Conservation (phyloP, 2,113 vertebrate genomes). For the Rhinoderma darwinii region DNA sequence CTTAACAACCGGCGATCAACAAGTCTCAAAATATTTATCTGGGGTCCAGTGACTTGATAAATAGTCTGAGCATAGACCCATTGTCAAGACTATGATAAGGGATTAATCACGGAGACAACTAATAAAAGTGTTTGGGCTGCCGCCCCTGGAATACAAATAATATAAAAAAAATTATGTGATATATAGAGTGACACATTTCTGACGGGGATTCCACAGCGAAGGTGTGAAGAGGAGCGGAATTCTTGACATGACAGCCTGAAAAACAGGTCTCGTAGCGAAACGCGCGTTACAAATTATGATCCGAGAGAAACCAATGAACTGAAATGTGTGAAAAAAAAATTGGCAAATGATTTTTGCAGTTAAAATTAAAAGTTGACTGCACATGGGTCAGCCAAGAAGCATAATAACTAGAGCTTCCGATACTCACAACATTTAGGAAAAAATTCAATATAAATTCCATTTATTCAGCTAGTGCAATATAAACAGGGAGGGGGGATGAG, state of each 20-base stretch:
- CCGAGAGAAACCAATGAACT: neutral
- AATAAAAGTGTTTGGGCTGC: neutral
- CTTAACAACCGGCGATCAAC: slow-evolving; percentile 27
- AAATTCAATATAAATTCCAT: neutral
- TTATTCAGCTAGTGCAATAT: slow-evolving; percentile 1
- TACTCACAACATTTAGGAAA: neutral
- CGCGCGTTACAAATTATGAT: neutral
- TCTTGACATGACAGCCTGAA: neutral
- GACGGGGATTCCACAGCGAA: neutral
- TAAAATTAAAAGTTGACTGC: neutral
- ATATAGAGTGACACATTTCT: neutral
- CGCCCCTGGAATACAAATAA: neutral
- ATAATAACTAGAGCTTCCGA: neutral
- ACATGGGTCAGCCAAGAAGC: neutral
- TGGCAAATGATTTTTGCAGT: neutral
- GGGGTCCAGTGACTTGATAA: slow-evolving; percentile 8
- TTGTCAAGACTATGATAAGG: neutral
- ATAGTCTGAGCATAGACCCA: neutral
- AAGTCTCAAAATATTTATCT: slow-evolving; percentile 30
- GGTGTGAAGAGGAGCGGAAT: neutral
- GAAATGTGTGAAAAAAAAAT: neutral
- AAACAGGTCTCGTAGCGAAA: neutral
- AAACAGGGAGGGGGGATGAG: neutral
- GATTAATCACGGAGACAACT: neutral
- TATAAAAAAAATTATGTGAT: neutral